Evolutionary conservation across 23 tunicate species (phyloP), one percentile per base, ranked within the genome.

Genomic region (Trididemnum clinides): DNA sequence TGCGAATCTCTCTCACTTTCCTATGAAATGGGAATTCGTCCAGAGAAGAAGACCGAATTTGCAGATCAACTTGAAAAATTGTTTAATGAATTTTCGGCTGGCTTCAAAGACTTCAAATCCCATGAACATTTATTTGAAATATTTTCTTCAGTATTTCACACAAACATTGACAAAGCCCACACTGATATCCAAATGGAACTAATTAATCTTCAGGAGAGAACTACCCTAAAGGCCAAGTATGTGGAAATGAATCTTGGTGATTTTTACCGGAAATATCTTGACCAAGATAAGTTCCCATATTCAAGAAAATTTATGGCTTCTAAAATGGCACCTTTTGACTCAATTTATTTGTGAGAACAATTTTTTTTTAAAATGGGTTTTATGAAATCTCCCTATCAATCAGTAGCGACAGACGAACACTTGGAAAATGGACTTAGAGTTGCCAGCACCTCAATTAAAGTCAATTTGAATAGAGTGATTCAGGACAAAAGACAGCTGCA

Each of bases 241-340:
- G 78, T 83, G 87, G 81, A 83, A 83, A 83, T 83, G 87, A 64
- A 73, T 83, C 87, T 83, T 23, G 87, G 87, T 64, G 64, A 82
- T 82, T 82, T 82, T 82, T 82, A 82, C 70, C 86, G 86, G 23
- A 82, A 82, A 82, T 71, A 65, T 83, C 87, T 83, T 80, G 72
- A 38, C 82, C 83, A 73, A 71, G 87, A 72, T 37, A 72, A 83
- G 49, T 83, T 83, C 44, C 87, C 87, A 83, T 50, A 73, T 73
- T 73, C 73, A 22, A 83, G 72, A 83, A 83, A 83, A 73, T 73
- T 83, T 39, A 73, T 83, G 35, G 82, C 87, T 83, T 73, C 87
- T 26, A 73, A 73, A 73, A 83, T 83, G 87, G 83, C 86, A 33
- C 77, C 64, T 35, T 82, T 82, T 38, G 87, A 82, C 82, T 37